Conservation (phyloP, 2,113 vertebrate species). For the Hydrolagus affinis region DNA sequence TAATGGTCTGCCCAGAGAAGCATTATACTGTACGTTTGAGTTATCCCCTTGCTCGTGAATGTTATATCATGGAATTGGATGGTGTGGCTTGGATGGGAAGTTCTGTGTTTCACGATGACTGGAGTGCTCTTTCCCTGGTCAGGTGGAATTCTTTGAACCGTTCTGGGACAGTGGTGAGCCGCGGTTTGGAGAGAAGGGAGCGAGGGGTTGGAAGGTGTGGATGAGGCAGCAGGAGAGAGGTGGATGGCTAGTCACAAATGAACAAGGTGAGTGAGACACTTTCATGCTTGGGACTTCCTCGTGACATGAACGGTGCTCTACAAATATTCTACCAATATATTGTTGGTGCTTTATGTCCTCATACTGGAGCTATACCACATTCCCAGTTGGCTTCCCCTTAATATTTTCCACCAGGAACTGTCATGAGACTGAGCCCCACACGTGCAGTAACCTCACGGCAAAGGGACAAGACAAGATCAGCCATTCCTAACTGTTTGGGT, state of each 20-base stretch:
- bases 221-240: conserved; percentile 91
- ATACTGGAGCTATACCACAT: too few relatives aligned
- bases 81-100: too few relatives aligned
- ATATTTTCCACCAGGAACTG: background rate
- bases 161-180: conserved; percentile 94
- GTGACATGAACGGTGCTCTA: too few relatives aligned
- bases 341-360: too few relatives aligned
- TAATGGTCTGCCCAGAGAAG: too few relatives aligned
- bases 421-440: background rate
- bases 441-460: background rate
- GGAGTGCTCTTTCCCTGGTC: conserved; percentile 8
- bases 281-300: background rate
- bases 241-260: conserved; percentile 74
- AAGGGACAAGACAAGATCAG: background rate
- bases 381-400: background rate
- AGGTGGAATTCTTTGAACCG: conserved; percentile 90
- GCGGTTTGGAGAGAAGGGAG: conserved; percentile 76
- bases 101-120: too few relatives aligned
- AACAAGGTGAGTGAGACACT: conserved; percentile 53
- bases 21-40: too few relatives aligned
- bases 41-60: too few relatives aligned
- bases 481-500: background rate
- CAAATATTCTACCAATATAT: background rate
- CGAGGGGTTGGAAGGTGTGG: conserved; percentile 87
- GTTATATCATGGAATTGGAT: too few relatives aligned